Percentiles rank a stretch among this genome's conserved stretches.
These are phyloP conservation scores for Paracyclopina nana DNA, from an alignment of 1,140 invertebrate genomes.

Conservation along the genomic window DNA sequence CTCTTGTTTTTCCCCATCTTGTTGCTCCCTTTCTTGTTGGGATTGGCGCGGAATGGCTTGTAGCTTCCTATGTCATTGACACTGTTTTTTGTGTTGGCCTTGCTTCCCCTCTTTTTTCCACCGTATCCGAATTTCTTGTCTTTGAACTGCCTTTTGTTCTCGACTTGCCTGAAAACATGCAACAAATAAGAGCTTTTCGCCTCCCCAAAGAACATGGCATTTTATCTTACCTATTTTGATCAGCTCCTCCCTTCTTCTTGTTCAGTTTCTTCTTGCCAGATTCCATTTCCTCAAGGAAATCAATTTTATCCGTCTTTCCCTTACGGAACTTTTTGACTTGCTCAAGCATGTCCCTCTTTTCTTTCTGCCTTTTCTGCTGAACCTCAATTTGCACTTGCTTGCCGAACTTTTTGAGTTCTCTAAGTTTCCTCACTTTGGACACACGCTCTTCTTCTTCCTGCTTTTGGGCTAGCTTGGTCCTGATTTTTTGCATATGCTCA, in stretches of 20 bases:
- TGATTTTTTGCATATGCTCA: slow-evolving; percentile 89
- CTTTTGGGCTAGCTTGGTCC: slow-evolving; percentile 59
- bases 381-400: slow-evolving; percentile 72
- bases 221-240: slow-evolving; percentile 28
- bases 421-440: slow-evolving; percentile 68
- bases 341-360: slow-evolving; percentile 26
- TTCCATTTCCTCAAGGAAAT: slow-evolving; percentile 57
- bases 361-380: slow-evolving; percentile 44
- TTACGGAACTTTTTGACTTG: slow-evolving; percentile 66
- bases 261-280: slow-evolving; percentile 28
- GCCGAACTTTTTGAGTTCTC: slow-evolving; percentile 75
- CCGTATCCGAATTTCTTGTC: slow-evolving; percentile 84
- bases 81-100: slow-evolving; percentile 67
- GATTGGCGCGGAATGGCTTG: slow-evolving; percentile 11
- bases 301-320: slow-evolving; percentile 50
- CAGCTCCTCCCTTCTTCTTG: slow-evolving; percentile 18
- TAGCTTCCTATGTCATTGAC: slow-evolving; percentile 4
- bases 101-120: slow-evolving; percentile 74
- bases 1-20: not conserved
- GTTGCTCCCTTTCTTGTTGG: not conserved
- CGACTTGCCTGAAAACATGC: not conserved
- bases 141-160: slow-evolving; percentile 37
- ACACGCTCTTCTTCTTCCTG: slow-evolving; percentile 57
- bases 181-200: not conserved
- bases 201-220: slow-evolving; percentile 19